These are phyloP conservation scores for Agonopterix subpropinquella DNA, from an alignment of 2,888 invertebrate genomes.

Conservation along the genomic window DNA sequence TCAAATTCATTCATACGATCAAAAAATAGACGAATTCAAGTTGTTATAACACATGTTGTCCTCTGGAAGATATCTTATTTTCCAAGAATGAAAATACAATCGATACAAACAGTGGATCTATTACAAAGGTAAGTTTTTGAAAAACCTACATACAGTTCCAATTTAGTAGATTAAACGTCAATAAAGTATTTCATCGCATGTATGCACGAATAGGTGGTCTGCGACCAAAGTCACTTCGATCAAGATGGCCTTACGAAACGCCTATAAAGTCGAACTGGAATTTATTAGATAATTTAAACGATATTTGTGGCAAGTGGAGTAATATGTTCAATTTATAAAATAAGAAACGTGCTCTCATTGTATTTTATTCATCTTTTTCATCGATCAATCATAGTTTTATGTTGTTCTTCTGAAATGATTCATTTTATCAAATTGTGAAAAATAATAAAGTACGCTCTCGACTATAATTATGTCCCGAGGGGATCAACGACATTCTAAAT, in stretches of 20 bases:
- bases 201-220: background rate
- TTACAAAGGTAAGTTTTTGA: too few relatives aligned
- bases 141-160: too few relatives aligned
- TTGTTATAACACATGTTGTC: background rate
- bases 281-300: slow-evolving; percentile 10
- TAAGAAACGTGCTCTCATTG: background rate
- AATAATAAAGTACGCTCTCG: too few relatives aligned
- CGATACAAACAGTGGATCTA: too few relatives aligned
- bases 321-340: slow-evolving; percentile 2
- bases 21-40: background rate
- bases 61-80: too few relatives aligned
- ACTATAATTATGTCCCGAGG: too few relatives aligned
- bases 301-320: slow-evolving; percentile 10
- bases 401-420: too few relatives aligned
- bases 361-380: background rate
- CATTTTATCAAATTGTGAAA: too few relatives aligned
- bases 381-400: too few relatives aligned
- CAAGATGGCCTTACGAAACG: slow-evolving; percentile 1
- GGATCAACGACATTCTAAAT: too few relatives aligned
- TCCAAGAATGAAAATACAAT: too few relatives aligned
- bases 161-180: background rate
- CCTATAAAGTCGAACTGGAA: slow-evolving; percentile 8
- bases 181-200: background rate
- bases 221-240: background rate
- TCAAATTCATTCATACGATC: too few relatives aligned